Evolutionary conservation across 2,888 invertebrate genomes (phyloP).

Genomic region (Sesamia inferens): DNA sequence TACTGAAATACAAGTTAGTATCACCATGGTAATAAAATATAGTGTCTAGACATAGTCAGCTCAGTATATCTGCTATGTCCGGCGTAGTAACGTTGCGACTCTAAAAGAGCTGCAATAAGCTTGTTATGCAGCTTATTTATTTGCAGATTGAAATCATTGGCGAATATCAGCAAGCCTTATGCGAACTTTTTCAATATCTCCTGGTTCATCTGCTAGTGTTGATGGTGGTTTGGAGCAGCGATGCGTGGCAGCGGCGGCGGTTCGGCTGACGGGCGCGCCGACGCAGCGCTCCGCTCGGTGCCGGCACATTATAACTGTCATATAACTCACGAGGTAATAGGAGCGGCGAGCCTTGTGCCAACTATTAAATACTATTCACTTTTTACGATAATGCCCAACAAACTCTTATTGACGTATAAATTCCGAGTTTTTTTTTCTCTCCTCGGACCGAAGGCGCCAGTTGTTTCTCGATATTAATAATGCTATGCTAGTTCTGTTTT

Average conservation of each 20-base stretch:
- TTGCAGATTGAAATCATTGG: not conserved
- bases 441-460: slow-evolving; percentile 85
- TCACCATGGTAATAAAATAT: not conserved
- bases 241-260: slow-evolving; percentile 14
- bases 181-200: not conserved
- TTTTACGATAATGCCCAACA: slow-evolving; percentile 88
- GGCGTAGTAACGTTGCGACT: slow-evolving; percentile 11
- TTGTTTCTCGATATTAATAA: slow-evolving; percentile 86
- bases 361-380: slow-evolving; percentile 87
- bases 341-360: slow-evolving; percentile 86
- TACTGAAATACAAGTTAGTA: slow-evolving; percentile 6
- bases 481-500: slow-evolving; percentile 83
- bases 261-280: slow-evolving; percentile 29
- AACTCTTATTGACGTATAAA: slow-evolving; percentile 88
- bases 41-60: not conserved
- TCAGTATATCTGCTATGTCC: slow-evolving; percentile 2
- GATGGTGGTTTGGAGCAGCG: slow-evolving; percentile 12
- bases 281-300: slow-evolving; percentile 41
- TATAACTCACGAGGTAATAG: slow-evolving; percentile 87
- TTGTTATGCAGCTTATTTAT: not conserved
- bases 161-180: not conserved
- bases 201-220: not conserved
- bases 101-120: slow-evolving; percentile 15
- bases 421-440: slow-evolving; percentile 78
- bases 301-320: slow-evolving; percentile 80